Evolutionary conservation across 2,113 vertebrate species (phyloP), one percentile per base, ranked within the genome.

Genomic region (Onychostruthus taczanowskii): DNA sequence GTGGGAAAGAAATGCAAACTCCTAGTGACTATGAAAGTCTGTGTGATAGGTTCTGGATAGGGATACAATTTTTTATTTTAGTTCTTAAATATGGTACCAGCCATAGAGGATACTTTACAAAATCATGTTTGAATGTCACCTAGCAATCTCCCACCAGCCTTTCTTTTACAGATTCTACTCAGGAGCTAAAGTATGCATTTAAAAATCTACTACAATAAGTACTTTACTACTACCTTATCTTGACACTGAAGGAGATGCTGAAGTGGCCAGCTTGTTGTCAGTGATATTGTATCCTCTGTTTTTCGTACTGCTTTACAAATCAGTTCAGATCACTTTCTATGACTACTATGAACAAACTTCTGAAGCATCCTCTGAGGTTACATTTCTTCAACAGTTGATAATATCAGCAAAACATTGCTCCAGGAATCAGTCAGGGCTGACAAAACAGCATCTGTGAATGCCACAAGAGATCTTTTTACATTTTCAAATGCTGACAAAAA

Each of bases 401-500:
- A 20, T 59, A 79, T 26, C 59, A 72, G 24, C 27, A 91, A 83
- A 93, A 73, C 14, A n/a, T 28, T 67, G 30, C 14, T 68, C 30
- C 27, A 50, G 61, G 62, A 53, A 21, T 91, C 53, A 68, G 66
- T 44, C 53, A 79, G 35, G 6, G 1, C 39, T 35, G 41, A 82
- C 70, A 83, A 93, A 93, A 91, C 33, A 82, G 1, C 79, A 53
- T 46, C 41, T 72, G 19, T 73, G 37, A 76, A 47, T 76, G 67
- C 50, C 78, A 84, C 53, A 63, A 69, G 27, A 85, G 37, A 73
- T 69, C 44, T 46, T 72, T 84, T 78, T 72, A 47, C 9, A n/a
- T 76, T 87, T 87, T 68, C n/a, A 89, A 85, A 66, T 56, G 24
- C 17, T 87, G 53, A n/a, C 17, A 91, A 89, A 90, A 86, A 59